A percentile compares a stretch with the other conserved stretches of the same genome.
phyloP scores from a whole-genome alignment of 1,140 invertebrate genomes.

The Ephestia elutella region DNA sequence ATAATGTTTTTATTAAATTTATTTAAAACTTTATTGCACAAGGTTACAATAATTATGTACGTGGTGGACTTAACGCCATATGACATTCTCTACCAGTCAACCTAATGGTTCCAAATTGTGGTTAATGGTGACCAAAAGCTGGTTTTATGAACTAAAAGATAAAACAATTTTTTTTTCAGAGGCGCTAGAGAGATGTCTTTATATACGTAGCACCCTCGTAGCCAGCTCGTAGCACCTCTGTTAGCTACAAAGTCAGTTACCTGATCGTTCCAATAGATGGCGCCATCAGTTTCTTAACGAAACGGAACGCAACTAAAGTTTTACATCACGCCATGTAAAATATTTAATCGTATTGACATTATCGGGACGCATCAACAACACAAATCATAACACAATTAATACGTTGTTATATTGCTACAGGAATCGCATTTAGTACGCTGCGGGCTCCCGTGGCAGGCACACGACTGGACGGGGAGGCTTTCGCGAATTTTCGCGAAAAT shows the following conservation, averaged over 20 bases:
- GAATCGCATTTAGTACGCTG: slow-evolving; percentile 17
- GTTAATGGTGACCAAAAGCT: too few relatives aligned
- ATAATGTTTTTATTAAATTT: too few relatives aligned
- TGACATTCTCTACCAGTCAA: too few relatives aligned
- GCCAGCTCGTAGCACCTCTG: neutral
- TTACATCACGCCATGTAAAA: neutral
- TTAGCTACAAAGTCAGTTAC: neutral
- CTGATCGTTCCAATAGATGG: slow-evolving; percentile 13
- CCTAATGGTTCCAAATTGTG: too few relatives aligned
- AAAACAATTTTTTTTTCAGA: too few relatives aligned
- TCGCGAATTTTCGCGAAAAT: slow-evolving; percentile 6
- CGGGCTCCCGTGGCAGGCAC: slow-evolving; percentile 23
- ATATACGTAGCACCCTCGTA: neutral
- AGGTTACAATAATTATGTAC: too few relatives aligned
- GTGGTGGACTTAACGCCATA: too few relatives aligned
- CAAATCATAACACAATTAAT: neutral
- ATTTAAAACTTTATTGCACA: too few relatives aligned
- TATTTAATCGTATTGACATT: neutral
- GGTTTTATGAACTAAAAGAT: too few relatives aligned
- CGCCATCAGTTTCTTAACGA: slow-evolving; percentile 11
- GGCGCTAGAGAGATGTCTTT: too few relatives aligned
- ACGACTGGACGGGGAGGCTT: slow-evolving; percentile 15
- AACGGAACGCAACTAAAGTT: neutral
- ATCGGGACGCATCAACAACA: neutral
- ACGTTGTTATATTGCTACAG: neutral